Conservation (phyloP, 2,888 invertebrate genomes). For the Charanyca ferruginea region DNA sequence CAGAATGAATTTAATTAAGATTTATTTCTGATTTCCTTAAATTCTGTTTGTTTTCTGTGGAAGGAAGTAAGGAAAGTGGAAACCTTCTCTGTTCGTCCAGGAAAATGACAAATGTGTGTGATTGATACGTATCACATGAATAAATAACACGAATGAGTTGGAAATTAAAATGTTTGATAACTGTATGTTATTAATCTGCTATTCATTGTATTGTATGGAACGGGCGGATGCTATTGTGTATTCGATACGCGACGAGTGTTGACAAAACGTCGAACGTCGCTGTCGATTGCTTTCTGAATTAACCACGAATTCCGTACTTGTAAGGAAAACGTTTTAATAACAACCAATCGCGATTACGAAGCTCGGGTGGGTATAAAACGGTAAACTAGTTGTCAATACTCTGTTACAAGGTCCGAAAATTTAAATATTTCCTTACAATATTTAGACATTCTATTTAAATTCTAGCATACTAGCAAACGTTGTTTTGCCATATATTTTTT, state of each 20-base stretch:
- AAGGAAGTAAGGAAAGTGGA: neutral
- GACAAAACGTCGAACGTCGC: conserved; percentile 73
- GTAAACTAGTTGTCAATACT: conserved; percentile 38
- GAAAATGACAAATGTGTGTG: conserved; percentile 3
- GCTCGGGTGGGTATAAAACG: conserved; percentile 37
- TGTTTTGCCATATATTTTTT: too few species aligned
- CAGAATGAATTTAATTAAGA: conserved; percentile 31
- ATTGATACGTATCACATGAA: neutral
- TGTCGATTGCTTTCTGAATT: conserved; percentile 53
- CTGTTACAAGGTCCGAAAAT: neutral
- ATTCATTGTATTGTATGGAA: conserved; percentile 56
- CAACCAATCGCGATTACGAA: conserved; percentile 30
- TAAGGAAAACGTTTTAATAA: conserved; percentile 60
- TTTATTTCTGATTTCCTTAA: conserved; percentile 1
- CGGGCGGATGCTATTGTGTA: conserved; percentile 76
- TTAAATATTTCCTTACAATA: too few species aligned
- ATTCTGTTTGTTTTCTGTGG: neutral
- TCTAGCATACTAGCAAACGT: too few species aligned
- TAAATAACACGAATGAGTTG: neutral
- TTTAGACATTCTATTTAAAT: too few species aligned
- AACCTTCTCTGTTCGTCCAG: neutral
- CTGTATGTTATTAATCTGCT: conserved; percentile 58
- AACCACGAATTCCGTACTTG: conserved; percentile 56
- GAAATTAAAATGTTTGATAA: conserved; percentile 38
- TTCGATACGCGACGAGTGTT: conserved; percentile 72